Conservation (phyloP, 2,797 vertebrate genomes). For the Synaphobranchus kaupii region DNA sequence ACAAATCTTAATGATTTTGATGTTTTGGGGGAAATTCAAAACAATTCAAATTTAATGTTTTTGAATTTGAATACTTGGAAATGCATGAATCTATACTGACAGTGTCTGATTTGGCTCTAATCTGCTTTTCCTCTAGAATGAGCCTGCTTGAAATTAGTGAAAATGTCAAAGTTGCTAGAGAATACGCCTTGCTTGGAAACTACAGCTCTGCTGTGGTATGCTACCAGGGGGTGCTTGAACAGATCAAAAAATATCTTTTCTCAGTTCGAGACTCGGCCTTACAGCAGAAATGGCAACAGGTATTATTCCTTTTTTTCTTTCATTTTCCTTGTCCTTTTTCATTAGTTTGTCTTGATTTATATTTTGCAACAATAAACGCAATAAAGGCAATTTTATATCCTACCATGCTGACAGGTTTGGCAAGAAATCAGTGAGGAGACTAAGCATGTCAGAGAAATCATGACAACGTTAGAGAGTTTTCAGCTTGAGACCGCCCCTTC, state of each 20-base stretch:
- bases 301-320: slow-evolving; percentile 47
- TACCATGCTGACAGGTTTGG: slow-evolving; percentile 78
- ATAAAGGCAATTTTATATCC: background rate
- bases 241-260: slow-evolving; percentile 88
- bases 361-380: background rate
- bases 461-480: slow-evolving; percentile 91
- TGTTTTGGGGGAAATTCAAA: background rate
- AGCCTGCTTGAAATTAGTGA: slow-evolving; percentile 94
- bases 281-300: slow-evolving; percentile 95
- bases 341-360: background rate
- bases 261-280: slow-evolving; percentile 81
- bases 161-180: slow-evolving; percentile 93
- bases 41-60: background rate
- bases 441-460: slow-evolving; percentile 91
- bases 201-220: slow-evolving; percentile 93
- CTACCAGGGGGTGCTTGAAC: slow-evolving; percentile 91
- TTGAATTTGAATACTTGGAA: background rate
- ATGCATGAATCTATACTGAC: background rate
- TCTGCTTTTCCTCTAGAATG: slow-evolving; percentile 71
- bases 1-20: background rate
- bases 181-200: slow-evolving; percentile 95
- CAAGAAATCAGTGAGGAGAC: slow-evolving; percentile 93
- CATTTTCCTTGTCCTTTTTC: background rate
- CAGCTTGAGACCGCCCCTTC: slow-evolving; percentile 81
- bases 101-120: background rate